Evolutionary conservation across 2,888 invertebrate species (phyloP), one percentile per base, ranked within the genome.

Genomic region (Parasteatoda lunata): DNA sequence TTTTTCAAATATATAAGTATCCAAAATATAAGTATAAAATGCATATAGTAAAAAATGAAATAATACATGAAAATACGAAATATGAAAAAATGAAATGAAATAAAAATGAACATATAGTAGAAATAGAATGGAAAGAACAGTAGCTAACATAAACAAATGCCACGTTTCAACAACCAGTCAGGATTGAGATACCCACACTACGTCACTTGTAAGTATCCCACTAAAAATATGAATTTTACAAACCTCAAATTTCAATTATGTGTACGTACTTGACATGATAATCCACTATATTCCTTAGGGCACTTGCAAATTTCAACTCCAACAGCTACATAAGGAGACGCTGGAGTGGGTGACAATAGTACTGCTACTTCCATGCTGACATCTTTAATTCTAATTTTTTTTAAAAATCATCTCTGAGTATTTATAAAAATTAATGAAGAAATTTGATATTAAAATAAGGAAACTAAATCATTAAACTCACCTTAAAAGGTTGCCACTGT

Each of bases 261-360:
- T 48, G 7, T 48, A 73, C 30, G 47, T 54, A 89, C 95, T 93
- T 98, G 98, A 92, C 99, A 99, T 0, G 98, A 98, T 0, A 95
- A 94, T 0, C 97, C 96, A 89, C 95, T 94, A 93, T 97, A 98
- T 88, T 94, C 94, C 0, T 93, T 93, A 0, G 97, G 96, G 91
- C 98, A 98, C 72, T 94, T 94, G 92, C 98, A 98, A 84, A 95
- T 93, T 92, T 98, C 98, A 5, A 98, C 95, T 0, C 97, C 96
- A 52, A 94, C 94, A 0, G 97, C 96, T 68, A 94, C n/a, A 94
- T 94, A 88, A 94, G 94, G 0, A 94, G 94, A 84, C 51, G 86
- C 87, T 68, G 86, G 89, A 45, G 90, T 89, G 3, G 90, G 90
- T 1, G 95, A 94, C 49, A 88, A 48, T 45, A 82, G 75, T 52